Percentiles rank a stretch among this genome's conserved stretches.
Evolutionary conservation across 2,888 invertebrate genomes (phyloP).

Genomic region (Archaeoteleia sp.): DNA sequence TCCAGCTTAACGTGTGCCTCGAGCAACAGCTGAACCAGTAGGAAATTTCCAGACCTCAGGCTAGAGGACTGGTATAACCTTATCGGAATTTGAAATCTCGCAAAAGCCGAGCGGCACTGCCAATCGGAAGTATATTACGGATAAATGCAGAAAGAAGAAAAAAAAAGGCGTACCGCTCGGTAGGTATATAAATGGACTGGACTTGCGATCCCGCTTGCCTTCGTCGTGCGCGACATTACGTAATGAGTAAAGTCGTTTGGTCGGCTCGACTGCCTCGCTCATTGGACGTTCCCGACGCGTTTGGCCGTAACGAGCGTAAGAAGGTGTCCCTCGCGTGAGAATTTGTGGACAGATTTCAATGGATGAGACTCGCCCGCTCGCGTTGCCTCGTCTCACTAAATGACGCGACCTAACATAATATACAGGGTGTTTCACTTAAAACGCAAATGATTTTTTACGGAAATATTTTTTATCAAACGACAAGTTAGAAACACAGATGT

Average conservation of each 20-base stretch:
- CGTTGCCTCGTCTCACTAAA: conserved; percentile 36
- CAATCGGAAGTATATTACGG: conserved; percentile 68
- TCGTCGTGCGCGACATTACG: conserved; percentile 71
- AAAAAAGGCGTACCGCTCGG: conserved; percentile 46
- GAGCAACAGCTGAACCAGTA: conserved; percentile 26
- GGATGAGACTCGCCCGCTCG: conserved; percentile 11
- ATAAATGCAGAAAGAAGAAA: conserved; percentile 60
- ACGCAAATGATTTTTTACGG: no score
- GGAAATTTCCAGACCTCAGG: conserved; percentile 64
- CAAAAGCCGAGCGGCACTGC: conserved; percentile 58
- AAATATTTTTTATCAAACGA: conserved; percentile 12
- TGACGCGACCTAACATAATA: conserved; percentile 43
- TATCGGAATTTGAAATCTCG: conserved; percentile 62
- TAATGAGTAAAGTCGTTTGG: conserved; percentile 72
- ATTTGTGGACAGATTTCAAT: conserved; percentile 54
- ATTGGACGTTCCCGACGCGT: conserved; percentile 52
- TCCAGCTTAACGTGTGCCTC: conserved; percentile 7
- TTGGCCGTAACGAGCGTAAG: conserved; percentile 58
- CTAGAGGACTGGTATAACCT: conserved; percentile 51
- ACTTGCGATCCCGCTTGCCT: conserved; percentile 72
- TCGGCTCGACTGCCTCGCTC: conserved; percentile 59
- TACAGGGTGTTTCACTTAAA: no score
- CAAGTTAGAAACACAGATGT: no score
- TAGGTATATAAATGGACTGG: conserved; percentile 67
- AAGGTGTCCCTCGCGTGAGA: conserved; percentile 53